Percentiles rank a stretch among this genome's conserved stretches.
phyloP scores from a whole-genome alignment of 2,113 vertebrate genomes.

The Hippocampus abdominalis region DNA sequence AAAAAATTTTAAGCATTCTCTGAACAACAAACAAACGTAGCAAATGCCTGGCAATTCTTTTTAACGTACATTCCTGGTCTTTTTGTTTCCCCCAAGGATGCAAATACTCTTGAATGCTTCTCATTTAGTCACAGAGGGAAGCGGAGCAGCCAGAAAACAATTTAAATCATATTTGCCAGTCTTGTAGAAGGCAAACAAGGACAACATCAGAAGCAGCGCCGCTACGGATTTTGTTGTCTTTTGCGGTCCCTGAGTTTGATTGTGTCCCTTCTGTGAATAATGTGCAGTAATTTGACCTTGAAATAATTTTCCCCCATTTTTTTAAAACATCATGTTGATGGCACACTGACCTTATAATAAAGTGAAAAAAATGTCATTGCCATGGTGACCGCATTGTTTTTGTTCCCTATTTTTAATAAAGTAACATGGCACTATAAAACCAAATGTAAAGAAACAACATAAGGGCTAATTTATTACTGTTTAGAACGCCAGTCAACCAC shows the following conservation, averaged over 20 bases:
- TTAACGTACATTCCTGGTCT: background rate
- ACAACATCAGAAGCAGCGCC: constrained; percentile 16
- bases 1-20: constrained; percentile 1
- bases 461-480: constrained; percentile 20
- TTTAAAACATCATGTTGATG: background rate
- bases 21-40: background rate
- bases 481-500: constrained; percentile 35
- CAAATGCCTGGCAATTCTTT: constrained; percentile 4
- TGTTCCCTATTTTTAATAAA: background rate
- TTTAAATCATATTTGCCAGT: constrained; percentile 48
- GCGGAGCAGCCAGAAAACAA: constrained; percentile 53
- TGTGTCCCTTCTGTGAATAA: background rate
- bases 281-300: constrained; percentile 1
- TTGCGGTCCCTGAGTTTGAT: background rate
- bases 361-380: background rate
- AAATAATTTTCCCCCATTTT: background rate
- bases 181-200: constrained; percentile 13
- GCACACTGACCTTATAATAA: background rate
- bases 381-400: background rate
- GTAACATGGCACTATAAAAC: background rate
- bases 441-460: too few relatives aligned
- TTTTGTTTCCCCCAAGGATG: background rate
- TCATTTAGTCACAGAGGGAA: constrained; percentile 37
- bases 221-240: background rate
- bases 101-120: constrained; percentile 41